phyloP scores from a whole-genome alignment of 2,113 vertebrate species.

The Pelecanus crispus region DNA sequence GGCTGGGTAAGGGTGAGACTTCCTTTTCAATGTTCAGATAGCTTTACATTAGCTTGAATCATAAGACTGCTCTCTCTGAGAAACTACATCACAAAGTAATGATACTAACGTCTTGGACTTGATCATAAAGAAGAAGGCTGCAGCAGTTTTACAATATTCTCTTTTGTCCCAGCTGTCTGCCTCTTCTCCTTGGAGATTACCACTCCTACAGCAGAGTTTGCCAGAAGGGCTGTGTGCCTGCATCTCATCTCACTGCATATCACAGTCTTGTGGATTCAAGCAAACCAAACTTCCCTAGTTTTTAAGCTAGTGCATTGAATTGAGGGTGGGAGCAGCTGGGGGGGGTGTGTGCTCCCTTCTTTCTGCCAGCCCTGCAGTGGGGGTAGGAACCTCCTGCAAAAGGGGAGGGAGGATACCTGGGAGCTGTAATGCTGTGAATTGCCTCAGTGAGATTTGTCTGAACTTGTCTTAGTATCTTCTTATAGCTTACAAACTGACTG shows the following conservation, averaged over 20 bases:
- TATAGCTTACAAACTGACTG: neutral
- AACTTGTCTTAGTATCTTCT: conserved; percentile 26
- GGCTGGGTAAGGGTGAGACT: neutral
- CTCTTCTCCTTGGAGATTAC: neutral
- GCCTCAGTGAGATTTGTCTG: conserved; percentile 6
- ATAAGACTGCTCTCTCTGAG: neutral
- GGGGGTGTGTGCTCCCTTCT: neutral
- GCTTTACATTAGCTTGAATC: neutral
- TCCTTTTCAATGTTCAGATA: neutral
- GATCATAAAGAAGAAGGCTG: neutral
- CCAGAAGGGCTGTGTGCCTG: neutral
- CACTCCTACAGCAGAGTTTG: neutral
- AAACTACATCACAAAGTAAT: neutral
- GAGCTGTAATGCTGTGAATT: neutral
- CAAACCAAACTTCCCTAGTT: neutral
- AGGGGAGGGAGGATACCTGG: conserved; percentile 10
- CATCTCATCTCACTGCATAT: neutral
- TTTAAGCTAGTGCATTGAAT: neutral
- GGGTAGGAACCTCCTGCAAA: neutral
- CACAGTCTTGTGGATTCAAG: neutral
- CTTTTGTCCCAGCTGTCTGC: neutral
- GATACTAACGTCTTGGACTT: neutral
- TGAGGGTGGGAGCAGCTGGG: neutral
- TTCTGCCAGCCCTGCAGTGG: neutral
- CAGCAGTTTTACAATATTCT: neutral